Percentiles rank a stretch among this genome's conserved stretches.
phyloP scores from a whole-genome alignment of 2,797 vertebrate genomes.

The Rhinophrynus dorsalis region DNA sequence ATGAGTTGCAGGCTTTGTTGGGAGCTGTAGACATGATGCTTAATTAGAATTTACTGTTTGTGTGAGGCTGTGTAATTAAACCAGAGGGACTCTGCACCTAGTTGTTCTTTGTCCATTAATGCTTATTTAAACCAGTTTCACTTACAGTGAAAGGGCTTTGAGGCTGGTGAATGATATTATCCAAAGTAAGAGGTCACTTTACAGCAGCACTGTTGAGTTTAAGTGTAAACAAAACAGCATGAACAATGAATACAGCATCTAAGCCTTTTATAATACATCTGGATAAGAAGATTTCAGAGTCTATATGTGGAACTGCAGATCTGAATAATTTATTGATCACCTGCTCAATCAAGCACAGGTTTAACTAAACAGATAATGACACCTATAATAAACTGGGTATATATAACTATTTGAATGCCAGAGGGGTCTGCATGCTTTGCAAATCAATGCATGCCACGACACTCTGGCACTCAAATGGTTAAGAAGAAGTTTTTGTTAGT shows the following conservation, averaged over 20 bases:
- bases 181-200: conserved; percentile 16
- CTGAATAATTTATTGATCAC: neutral
- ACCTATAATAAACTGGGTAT: too few relatives aligned
- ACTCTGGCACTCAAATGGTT: too few relatives aligned
- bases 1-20: conserved; percentile 55
- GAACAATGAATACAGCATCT: neutral
- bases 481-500: too few relatives aligned
- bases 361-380: too few relatives aligned
- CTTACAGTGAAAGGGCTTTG: conserved; percentile 23
- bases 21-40: conserved; percentile 40
- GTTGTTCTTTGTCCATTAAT: conserved; percentile 34
- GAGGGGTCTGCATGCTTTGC: too few relatives aligned
- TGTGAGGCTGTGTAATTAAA: conserved; percentile 47
- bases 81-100: conserved; percentile 25
- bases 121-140: conserved; percentile 34
- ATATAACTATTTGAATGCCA: too few relatives aligned
- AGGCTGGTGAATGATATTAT: conserved; percentile 7
- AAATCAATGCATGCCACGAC: too few relatives aligned
- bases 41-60: conserved; percentile 37
- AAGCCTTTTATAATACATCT: conserved; percentile 22
- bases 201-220: conserved; percentile 11
- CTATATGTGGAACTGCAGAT: neutral
- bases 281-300: conserved; percentile 33
- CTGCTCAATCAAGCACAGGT: neutral
- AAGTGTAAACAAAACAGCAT: conserved; percentile 29